These are phyloP conservation scores for Galaxias olidus DNA, from an alignment of 2,797 vertebrate species.

Conservation along the genomic window DNA sequence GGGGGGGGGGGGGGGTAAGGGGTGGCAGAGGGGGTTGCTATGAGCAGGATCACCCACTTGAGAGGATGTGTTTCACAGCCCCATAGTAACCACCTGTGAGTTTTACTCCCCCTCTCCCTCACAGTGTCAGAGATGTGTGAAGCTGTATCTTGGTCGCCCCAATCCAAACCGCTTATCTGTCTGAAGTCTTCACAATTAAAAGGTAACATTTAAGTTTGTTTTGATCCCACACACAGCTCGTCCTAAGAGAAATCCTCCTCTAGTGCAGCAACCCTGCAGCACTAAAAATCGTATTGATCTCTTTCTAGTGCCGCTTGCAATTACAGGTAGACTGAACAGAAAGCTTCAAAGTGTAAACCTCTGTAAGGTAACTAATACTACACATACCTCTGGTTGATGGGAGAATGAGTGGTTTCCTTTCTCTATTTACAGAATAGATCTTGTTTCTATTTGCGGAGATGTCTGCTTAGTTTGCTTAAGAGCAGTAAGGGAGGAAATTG, in stretches of 20 bases:
- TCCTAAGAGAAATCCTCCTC: no score
- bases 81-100: conserved; percentile 61
- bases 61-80: conserved; percentile 65
- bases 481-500: conserved; percentile 23
- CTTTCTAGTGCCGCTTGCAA: conserved; percentile 54
- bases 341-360: conserved; percentile 18
- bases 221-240: no score
- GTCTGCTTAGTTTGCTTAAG: conserved; percentile 43
- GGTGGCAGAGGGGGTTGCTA: conserved; percentile 22
- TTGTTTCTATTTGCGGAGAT: conserved; percentile 59
- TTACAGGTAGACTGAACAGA: conserved; percentile 51
- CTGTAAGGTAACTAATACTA: conserved; percentile 31
- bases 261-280: no score
- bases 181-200: no score
- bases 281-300: no score
- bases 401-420: conserved; percentile 41
- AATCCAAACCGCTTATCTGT: no score
- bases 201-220: no score
- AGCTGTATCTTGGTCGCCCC: background rate
- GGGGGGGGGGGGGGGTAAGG: conserved; percentile 26
- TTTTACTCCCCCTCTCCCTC: background rate
- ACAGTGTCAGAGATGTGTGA: background rate
- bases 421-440: conserved; percentile 32
- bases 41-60: conserved; percentile 35
- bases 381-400: conserved; percentile 20